Percentiles rank a stretch among this genome's conserved stretches.
phyloP scores from a whole-genome alignment of 2,797 vertebrate species.

The Halcyon badia region DNA sequence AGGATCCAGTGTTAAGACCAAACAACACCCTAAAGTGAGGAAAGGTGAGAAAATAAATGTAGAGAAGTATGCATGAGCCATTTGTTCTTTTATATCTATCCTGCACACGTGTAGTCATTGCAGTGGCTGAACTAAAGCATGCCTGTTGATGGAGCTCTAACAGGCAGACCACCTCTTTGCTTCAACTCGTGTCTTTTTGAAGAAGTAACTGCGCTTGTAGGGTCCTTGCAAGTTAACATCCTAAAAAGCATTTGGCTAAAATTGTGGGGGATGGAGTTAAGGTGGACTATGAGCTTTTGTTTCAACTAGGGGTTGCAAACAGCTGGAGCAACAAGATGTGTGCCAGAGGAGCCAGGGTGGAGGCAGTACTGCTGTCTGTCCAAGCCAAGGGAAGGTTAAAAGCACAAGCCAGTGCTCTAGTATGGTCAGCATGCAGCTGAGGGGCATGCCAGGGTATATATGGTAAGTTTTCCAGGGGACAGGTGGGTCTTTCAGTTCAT shows the following conservation, averaged over 20 bases:
- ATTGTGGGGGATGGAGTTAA: not conserved
- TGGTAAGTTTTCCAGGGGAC: not conserved
- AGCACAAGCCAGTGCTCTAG: not conserved
- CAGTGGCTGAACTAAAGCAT: not conserved
- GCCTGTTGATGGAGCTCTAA: not conserved
- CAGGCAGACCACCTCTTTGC: not conserved
- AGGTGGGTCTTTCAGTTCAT: conserved; percentile 22
- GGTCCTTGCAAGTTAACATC: not conserved
- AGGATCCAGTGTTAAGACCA: not conserved
- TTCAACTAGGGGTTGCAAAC: not conserved
- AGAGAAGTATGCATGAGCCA: not conserved
- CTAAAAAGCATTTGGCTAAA: not conserved
- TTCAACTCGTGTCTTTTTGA: not conserved
- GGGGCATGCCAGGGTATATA: not conserved
- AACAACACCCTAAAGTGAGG: not conserved
- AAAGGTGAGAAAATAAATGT: not conserved
- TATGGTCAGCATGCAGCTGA: not conserved
- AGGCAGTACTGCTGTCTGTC: not conserved
- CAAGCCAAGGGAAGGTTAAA: not conserved
- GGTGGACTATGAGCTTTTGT: not conserved
- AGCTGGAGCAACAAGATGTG: not conserved
- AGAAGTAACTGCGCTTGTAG: not conserved
- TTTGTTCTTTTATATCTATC: not conserved
- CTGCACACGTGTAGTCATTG: fast-evolving
- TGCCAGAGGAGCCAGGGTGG: not conserved